Conservation (phyloP, 2,888 invertebrate species). For the Osmoderma eremita region DNA sequence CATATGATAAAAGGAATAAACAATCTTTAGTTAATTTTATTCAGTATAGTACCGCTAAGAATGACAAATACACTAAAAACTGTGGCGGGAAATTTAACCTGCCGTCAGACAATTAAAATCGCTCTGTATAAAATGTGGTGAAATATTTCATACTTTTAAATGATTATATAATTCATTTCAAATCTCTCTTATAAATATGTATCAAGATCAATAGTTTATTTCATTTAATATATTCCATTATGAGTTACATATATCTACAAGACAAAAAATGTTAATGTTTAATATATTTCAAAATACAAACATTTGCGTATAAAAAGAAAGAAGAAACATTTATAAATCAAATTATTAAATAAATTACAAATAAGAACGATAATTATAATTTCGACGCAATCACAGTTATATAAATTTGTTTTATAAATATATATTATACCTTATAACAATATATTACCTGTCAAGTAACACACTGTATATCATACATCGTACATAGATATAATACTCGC, state of each 20-base stretch:
- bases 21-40: too few species aligned
- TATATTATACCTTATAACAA: slow-evolving; percentile 11
- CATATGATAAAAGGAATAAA: too few species aligned
- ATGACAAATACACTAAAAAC: too few species aligned
- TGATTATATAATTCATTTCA: neutral
- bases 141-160: too few species aligned
- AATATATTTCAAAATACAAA: neutral
- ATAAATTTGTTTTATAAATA: slow-evolving; percentile 30
- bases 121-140: too few species aligned
- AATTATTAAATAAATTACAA: slow-evolving; percentile 9
- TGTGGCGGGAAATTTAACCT: too few species aligned
- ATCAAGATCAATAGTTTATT: neutral
- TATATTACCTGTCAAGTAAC: slow-evolving; percentile 25
- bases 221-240: slow-evolving; percentile 26
- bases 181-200: neutral
- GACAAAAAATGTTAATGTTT: neutral
- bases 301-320: neutral
- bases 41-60: too few species aligned
- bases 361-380: slow-evolving; percentile 17
- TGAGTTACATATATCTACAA: slow-evolving; percentile 3
- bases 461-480: slow-evolving; percentile 21
- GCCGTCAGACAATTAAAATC: too few species aligned
- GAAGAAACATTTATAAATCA: slow-evolving; percentile 1
- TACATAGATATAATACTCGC: slow-evolving; percentile 26
- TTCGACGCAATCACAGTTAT: slow-evolving; percentile 36